phyloP scores from a whole-genome alignment of 2,797 vertebrate genomes.

The Austrolebias charrua region DNA sequence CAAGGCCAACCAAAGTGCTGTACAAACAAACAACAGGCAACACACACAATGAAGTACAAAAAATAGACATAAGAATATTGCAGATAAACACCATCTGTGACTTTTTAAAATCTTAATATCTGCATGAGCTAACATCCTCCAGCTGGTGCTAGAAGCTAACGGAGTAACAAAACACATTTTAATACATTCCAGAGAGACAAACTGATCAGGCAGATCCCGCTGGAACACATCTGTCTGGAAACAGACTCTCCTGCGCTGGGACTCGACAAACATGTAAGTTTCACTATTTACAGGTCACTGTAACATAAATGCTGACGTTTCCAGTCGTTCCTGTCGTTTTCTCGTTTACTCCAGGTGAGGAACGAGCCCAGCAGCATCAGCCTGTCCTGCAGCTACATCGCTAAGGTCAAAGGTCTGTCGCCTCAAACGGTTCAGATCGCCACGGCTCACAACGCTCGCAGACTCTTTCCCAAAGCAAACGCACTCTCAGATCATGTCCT shows the following conservation, averaged over 20 bases:
- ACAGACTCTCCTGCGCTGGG: slow-evolving; percentile 68
- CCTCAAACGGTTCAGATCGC: slow-evolving; percentile 52
- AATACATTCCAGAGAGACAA: slow-evolving; percentile 55
- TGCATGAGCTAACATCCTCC: no score
- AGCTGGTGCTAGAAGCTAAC: not conserved
- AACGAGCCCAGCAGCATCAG: slow-evolving; percentile 61
- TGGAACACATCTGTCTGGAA: slow-evolving; percentile 76
- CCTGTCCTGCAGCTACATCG: slow-evolving; percentile 55
- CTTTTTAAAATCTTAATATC: no score
- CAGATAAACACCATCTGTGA: no score
- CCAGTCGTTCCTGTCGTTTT: no score
- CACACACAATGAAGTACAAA: no score
- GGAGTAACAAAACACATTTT: not conserved
- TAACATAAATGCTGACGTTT: not conserved
- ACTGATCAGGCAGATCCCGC: slow-evolving; percentile 69
- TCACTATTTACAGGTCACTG: not conserved
- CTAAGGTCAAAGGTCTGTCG: slow-evolving; percentile 55
- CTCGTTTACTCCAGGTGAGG: slow-evolving; percentile 56
- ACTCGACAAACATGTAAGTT: slow-evolving; percentile 53
- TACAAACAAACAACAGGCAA: no score
- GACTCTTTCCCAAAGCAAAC: slow-evolving; percentile 61
- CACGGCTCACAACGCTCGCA: slow-evolving; percentile 57
- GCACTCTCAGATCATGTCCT: not conserved
- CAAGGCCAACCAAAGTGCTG: no score
- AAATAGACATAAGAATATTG: no score